Conservation (phyloP, 2,113 vertebrate genomes). For the Jacana jacana region DNA sequence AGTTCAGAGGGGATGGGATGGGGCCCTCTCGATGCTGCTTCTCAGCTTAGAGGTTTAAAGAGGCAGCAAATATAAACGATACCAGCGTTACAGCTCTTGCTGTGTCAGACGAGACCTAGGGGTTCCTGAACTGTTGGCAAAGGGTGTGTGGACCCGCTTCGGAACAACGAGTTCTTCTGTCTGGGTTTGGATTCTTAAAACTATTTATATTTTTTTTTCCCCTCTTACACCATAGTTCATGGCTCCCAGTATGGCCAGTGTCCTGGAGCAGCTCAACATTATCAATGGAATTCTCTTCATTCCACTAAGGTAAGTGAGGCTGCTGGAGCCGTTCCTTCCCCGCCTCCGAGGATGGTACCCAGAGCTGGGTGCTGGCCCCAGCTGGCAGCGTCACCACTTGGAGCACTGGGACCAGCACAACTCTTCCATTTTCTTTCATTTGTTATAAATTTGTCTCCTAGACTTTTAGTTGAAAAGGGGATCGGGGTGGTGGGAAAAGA, state of each 20-base stretch:
- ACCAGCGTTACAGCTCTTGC: neutral
- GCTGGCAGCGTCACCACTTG: neutral
- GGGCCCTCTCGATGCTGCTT: neutral
- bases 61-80: neutral
- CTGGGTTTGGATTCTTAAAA: neutral
- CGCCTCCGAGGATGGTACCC: neutral
- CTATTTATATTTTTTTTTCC: neutral
- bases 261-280: conserved; percentile 96
- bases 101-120: fast-evolving
- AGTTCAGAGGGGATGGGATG: neutral
- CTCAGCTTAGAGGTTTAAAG: neutral
- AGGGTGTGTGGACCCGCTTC: neutral
- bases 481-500: neutral
- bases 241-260: conserved; percentile 95
- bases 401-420: neutral
- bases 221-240: conserved; percentile 80
- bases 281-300: conserved; percentile 99
- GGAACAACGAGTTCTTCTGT: neutral
- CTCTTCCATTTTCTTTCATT: neutral
- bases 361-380: neutral
- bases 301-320: conserved; percentile 88
- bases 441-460: neutral
- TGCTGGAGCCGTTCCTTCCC: neutral
- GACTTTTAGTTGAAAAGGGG: neutral
- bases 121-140: neutral